phyloP scores from a whole-genome alignment of 2,888 invertebrate species.

The Cerastis rubricosa region DNA sequence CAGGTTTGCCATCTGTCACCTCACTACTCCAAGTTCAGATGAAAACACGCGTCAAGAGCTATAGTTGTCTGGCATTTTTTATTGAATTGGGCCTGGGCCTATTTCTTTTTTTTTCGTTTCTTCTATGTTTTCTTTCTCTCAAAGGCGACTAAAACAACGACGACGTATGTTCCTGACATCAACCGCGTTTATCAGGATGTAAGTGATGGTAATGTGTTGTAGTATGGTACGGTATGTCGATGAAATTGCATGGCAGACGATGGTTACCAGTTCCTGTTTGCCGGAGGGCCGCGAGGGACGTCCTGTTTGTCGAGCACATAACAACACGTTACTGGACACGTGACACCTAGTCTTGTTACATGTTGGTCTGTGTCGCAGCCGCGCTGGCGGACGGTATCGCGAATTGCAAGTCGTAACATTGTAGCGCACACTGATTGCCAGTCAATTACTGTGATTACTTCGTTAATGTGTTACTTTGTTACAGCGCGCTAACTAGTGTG shows the following conservation, averaged over 20 bases:
- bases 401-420: conserved; percentile 18
- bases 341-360: background rate
- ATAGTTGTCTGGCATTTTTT: background rate
- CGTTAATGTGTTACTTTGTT: conserved; percentile 33
- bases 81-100: background rate
- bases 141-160: background rate
- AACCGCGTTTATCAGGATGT: background rate
- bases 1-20: background rate
- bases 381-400: background rate
- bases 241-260: background rate
- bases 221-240: background rate
- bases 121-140: background rate
- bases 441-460: conserved; percentile 37
- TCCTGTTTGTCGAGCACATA: background rate
- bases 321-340: background rate
- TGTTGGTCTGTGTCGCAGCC: background rate
- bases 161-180: background rate
- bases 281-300: background rate
- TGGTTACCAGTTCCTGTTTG: background rate
- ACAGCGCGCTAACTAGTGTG: conserved; percentile 6
- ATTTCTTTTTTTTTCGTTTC: background rate
- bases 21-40: background rate
- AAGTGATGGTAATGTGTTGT: background rate
- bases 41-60: background rate
- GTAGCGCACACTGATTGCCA: conserved; percentile 15